Evolutionary conservation across 23 tunicate species (phyloP).

Genomic region (Oikopleura vanhoeffeni): DNA sequence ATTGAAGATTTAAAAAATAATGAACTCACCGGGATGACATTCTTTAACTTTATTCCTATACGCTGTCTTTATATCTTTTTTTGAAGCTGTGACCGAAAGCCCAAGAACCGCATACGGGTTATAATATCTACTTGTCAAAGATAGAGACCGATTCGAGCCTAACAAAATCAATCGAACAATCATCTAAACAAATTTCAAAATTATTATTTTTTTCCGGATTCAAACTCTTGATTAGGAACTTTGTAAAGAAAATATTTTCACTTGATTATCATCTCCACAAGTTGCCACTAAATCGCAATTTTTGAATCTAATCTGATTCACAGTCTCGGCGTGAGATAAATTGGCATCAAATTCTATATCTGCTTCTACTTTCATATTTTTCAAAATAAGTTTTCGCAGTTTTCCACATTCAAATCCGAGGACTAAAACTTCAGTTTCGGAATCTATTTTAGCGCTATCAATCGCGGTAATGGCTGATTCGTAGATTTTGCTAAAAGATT

Average conservation of each 20-base stretch:
- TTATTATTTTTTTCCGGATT: background rate
- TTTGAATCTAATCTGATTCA: background rate
- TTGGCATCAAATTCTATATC: background rate
- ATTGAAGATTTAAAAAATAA: no score
- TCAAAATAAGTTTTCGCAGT: background rate
- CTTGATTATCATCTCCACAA: constrained; percentile 59
- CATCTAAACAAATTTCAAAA: no score
- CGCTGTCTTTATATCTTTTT: background rate
- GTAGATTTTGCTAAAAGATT: background rate
- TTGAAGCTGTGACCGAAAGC: background rate
- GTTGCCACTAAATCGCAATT: constrained; percentile 26
- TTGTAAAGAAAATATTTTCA: constrained; percentile 64
- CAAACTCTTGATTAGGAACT: no score
- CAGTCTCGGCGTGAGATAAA: background rate
- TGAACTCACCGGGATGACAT: background rate
- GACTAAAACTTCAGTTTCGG: no score
- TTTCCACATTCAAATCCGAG: no score
- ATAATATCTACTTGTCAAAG: background rate
- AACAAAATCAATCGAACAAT: background rate
- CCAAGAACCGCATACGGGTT: background rate
- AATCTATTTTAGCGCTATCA: no score
- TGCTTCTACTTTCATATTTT: background rate
- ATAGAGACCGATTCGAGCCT: background rate
- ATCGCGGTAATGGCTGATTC: background rate
- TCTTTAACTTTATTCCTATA: background rate